phyloP scores from a whole-genome alignment of 2,888 invertebrate genomes.

The Andrena haemorrhoa region DNA sequence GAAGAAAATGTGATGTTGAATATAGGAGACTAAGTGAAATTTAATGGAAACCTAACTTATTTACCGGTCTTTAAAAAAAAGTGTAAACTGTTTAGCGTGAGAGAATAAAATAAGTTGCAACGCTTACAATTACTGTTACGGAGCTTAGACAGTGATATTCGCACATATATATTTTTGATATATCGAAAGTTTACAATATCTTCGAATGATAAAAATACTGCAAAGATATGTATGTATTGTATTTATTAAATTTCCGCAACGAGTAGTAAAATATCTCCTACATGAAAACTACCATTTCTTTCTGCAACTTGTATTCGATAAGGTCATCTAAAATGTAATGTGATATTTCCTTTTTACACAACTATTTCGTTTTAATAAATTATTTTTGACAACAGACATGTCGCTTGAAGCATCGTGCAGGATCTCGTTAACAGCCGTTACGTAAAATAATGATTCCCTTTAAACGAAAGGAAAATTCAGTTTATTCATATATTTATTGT shows the following conservation, averaged over 20 bases:
- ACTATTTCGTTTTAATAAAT: slow-evolving; percentile 51
- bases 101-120: slow-evolving; percentile 4
- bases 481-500: slow-evolving; percentile 34
- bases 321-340: slow-evolving; percentile 27
- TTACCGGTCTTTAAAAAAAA: neutral
- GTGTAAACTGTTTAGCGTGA: slow-evolving; percentile 2
- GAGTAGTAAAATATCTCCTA: slow-evolving; percentile 67
- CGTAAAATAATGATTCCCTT: neutral
- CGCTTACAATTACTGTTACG: slow-evolving; percentile 1
- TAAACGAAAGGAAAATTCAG: neutral
- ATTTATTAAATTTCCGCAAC: slow-evolving; percentile 65
- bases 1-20: neutral
- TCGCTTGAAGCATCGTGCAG: neutral
- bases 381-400: slow-evolving; percentile 26
- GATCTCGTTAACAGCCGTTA: slow-evolving; percentile 2
- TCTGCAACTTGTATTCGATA: slow-evolving; percentile 28
- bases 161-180: slow-evolving; percentile 54
- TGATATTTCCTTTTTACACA: slow-evolving; percentile 23
- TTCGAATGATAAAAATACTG: slow-evolving; percentile 58
- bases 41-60: neutral
- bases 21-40: neutral
- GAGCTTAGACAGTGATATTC: slow-evolving; percentile 34
- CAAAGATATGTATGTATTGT: slow-evolving; percentile 56
- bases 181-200: slow-evolving; percentile 49
- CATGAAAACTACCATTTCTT: slow-evolving; percentile 51